These are phyloP conservation scores for Sarcophaga peregrina DNA, from an alignment of 1,140 invertebrate species.

Conservation along the genomic window DNA sequence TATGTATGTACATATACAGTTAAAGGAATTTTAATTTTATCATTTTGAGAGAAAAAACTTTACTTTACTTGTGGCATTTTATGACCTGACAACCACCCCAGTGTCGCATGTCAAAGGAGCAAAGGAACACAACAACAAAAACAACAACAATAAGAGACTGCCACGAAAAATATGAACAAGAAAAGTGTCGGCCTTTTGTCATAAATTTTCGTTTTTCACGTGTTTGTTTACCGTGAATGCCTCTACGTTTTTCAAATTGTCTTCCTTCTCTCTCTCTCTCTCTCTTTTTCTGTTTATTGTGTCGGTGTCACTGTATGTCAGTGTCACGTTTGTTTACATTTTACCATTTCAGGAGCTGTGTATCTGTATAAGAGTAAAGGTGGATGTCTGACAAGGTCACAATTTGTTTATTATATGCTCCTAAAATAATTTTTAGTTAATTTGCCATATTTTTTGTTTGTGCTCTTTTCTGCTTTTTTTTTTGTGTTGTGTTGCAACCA, in stretches of 20 bases:
- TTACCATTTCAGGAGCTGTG: too few species aligned
- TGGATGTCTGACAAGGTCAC: not conserved
- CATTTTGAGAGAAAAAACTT: not conserved
- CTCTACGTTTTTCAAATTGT: not conserved
- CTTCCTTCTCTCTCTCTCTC: not conserved
- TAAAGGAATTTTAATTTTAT: too few species aligned
- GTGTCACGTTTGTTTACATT: too few species aligned
- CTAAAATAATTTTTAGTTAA: not conserved
- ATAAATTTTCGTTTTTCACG: conserved; percentile 1
- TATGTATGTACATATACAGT: too few species aligned
- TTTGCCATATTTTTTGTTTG: not conserved
- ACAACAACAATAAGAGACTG: not conserved
- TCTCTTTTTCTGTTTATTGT: too few species aligned
- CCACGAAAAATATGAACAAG: too few species aligned
- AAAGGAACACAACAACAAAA: not conserved
- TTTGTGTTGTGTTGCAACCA: too few species aligned
- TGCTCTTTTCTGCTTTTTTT: not conserved
- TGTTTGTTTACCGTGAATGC: not conserved
- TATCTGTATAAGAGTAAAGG: too few species aligned
- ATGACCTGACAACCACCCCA: not conserved
- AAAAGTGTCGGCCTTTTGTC: not conserved
- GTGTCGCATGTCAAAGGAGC: conserved; percentile 15
- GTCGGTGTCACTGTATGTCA: too few species aligned
- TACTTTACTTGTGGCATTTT: conserved; percentile 11
- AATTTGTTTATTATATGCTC: conserved; percentile 7